These are phyloP conservation scores for Trichonephila clavata DNA, from an alignment of 1,140 invertebrate genomes.

Conservation along the genomic window DNA sequence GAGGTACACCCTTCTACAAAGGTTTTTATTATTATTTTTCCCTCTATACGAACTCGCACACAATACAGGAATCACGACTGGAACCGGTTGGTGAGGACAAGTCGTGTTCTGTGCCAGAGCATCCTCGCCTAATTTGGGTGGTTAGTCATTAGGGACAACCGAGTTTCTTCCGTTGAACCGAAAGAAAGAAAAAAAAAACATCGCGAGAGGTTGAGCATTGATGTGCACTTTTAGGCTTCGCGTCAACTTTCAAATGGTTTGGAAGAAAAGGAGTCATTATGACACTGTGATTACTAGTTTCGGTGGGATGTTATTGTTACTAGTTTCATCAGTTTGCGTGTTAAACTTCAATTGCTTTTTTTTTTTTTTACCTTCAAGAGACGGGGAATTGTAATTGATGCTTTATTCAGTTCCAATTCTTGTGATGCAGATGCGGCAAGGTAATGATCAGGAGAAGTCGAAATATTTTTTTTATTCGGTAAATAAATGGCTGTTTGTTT, in stretches of 20 bases:
- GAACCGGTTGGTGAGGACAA: slow-evolving; percentile 6
- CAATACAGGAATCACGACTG: background rate
- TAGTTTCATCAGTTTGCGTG: background rate
- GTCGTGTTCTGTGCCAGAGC: background rate
- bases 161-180: no score
- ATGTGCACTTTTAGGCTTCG: background rate
- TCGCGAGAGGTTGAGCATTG: background rate
- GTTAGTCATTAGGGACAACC: background rate
- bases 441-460: no score
- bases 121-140: slow-evolving; percentile 12
- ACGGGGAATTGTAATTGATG: background rate
- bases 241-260: background rate
- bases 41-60: background rate
- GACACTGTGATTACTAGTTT: background rate
- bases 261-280: background rate
- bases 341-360: background rate
- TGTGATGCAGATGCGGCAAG: no score
- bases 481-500: no score
- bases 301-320: background rate
- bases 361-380: background rate
- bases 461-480: no score
- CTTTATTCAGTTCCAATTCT: background rate
- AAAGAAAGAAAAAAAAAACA: background rate
- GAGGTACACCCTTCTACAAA: background rate
- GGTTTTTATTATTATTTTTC: background rate